Evolutionary conservation across 1,140 invertebrate genomes (phyloP).

Genomic region (Meloidogyne floridensis): DNA sequence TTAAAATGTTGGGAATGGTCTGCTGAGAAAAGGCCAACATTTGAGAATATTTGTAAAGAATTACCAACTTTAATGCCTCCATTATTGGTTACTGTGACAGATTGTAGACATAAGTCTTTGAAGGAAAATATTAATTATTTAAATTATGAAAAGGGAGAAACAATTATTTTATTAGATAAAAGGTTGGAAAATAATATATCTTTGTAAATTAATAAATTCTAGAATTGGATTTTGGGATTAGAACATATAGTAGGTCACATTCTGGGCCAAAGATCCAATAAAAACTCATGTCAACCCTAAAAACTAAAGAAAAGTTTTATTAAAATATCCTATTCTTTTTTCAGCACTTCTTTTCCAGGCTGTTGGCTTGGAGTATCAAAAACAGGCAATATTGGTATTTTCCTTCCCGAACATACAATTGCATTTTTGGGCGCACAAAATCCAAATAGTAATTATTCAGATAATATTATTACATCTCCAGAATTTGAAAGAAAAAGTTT

Average conservation of each 20-base stretch:
- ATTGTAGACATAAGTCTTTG: constrained; percentile 63
- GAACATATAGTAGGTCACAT: too few relatives aligned
- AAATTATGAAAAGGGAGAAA: constrained; percentile 81
- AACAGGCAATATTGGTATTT: constrained; percentile 81
- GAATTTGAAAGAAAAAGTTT: constrained; percentile 10
- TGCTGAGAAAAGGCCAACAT: constrained; percentile 82
- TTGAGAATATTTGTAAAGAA: constrained; percentile 79
- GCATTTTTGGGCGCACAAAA: constrained; percentile 75
- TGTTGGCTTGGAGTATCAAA: constrained; percentile 83
- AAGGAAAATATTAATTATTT: constrained; percentile 73
- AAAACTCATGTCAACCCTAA: too few relatives aligned
- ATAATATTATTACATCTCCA: neutral
- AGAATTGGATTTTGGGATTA: too few relatives aligned
- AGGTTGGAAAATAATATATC: constrained; percentile 68
- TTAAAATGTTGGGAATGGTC: constrained; percentile 92
- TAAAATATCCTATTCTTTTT: too few relatives aligned
- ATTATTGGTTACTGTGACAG: constrained; percentile 79
- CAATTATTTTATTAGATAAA: constrained; percentile 90
- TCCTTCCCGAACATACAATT: constrained; percentile 85
- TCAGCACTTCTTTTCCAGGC: neutral
- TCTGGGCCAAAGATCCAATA: too few relatives aligned
- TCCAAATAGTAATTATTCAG: constrained; percentile 25
- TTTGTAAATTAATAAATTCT: neutral
- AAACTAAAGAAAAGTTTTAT: too few relatives aligned
- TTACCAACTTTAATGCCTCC: constrained; percentile 82